These are phyloP conservation scores for Bubalus kerabau DNA, from an alignment of 2,113 vertebrate genomes.

Conservation along the genomic window DNA sequence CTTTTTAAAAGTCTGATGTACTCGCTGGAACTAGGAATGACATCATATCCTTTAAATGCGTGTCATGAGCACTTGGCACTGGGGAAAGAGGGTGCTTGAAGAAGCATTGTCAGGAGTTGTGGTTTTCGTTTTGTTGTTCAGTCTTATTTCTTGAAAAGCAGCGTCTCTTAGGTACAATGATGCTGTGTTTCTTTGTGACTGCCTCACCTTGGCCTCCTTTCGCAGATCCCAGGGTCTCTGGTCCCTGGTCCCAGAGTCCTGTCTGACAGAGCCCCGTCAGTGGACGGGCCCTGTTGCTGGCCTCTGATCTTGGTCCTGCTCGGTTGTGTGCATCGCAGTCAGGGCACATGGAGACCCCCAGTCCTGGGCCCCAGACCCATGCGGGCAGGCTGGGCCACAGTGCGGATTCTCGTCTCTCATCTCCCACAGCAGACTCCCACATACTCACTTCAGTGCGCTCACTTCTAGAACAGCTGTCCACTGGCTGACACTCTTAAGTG, in stretches of 20 bases:
- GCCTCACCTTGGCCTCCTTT: constrained; percentile 59
- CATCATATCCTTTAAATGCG: constrained; percentile 92
- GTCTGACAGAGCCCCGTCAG: constrained; percentile 60
- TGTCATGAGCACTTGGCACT: background rate
- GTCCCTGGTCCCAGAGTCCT: constrained; percentile 49
- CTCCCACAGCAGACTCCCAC: background rate
- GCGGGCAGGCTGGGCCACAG: background rate
- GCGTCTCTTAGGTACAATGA: background rate
- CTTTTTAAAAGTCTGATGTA: constrained; percentile 99
- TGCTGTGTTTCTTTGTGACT: constrained; percentile 27
- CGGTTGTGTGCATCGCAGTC: constrained; percentile 39
- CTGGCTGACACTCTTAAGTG: background rate
- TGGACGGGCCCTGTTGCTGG: constrained; percentile 38
- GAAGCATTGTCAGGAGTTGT: background rate
- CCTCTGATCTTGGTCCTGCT: constrained; percentile 13
- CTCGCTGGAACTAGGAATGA: constrained; percentile 98
- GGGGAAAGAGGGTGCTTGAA: background rate
- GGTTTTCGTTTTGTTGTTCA: background rate
- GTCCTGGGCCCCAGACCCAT: background rate
- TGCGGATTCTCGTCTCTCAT: background rate
- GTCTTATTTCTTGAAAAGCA: constrained; percentile 17
- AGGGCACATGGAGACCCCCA: constrained; percentile 6
- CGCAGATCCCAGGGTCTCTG: constrained; percentile 56
- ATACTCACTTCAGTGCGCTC: background rate
- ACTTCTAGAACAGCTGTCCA: background rate